Percentiles rank a stretch among this genome's conserved stretches.
These are phyloP conservation scores for Cosmopolites sordidus DNA, from an alignment of 2,888 invertebrate genomes.

Conservation along the genomic window DNA sequence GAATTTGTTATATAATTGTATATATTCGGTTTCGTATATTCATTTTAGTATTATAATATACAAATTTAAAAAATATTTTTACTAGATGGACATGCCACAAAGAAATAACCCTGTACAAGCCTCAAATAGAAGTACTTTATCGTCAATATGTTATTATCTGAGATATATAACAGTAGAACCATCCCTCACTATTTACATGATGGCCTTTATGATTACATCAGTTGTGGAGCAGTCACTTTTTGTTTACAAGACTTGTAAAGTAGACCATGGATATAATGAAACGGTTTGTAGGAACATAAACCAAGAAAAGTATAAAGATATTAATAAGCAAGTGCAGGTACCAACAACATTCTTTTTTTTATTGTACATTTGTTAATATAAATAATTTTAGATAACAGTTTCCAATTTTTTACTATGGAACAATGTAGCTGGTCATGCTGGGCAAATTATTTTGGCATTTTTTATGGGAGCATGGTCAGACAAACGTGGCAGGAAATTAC, in stretches of 20 bases:
- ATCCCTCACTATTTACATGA: slow-evolving; percentile 82
- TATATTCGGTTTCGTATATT: too few relatives aligned
- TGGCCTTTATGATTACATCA: slow-evolving; percentile 77
- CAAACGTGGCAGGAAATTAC: slow-evolving; percentile 69
- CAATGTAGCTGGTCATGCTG: slow-evolving; percentile 66
- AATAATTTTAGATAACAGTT: slow-evolving; percentile 58
- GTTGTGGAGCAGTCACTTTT: slow-evolving; percentile 78
- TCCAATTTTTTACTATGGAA: slow-evolving; percentile 76
- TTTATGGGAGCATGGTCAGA: slow-evolving; percentile 82
- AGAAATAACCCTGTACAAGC: too few relatives aligned
- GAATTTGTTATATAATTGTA: too few relatives aligned
- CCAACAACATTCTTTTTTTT: slow-evolving; percentile 2
- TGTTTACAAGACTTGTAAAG: slow-evolving; percentile 69
- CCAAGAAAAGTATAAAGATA: slow-evolving; percentile 52
- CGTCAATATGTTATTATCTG: slow-evolving; percentile 28
- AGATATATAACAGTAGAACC: slow-evolving; percentile 73
- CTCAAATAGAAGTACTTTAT: too few relatives aligned
- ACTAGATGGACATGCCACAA: slow-evolving; percentile 27
- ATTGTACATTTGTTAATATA: background rate
- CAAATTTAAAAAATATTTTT: slow-evolving; percentile 13
- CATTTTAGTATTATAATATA: too few relatives aligned
- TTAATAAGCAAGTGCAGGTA: slow-evolving; percentile 66
- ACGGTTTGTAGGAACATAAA: slow-evolving; percentile 65
- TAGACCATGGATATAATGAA: slow-evolving; percentile 65
- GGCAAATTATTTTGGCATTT: slow-evolving; percentile 72